phyloP scores from a whole-genome alignment of 2,113 vertebrate genomes.

The Gambusia affinis region DNA sequence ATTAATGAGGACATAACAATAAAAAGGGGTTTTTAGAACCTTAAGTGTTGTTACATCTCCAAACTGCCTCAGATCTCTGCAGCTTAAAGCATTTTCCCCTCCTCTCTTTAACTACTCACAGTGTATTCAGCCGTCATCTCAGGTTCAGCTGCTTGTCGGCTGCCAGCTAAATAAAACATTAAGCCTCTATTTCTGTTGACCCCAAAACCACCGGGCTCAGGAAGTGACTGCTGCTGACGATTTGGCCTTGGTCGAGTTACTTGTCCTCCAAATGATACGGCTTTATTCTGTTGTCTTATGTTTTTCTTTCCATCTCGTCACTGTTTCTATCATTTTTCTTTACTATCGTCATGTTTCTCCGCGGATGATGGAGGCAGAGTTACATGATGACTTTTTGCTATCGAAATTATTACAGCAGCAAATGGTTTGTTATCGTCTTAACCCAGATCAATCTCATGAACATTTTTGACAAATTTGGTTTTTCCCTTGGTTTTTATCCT shows the following conservation, averaged over 20 bases:
- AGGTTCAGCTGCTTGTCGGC: conserved; percentile 43
- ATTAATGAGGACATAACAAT: neutral
- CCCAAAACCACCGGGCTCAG: conserved; percentile 18
- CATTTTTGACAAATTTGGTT: too few relatives aligned
- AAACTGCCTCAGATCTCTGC: conserved; percentile 20
- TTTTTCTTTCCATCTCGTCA: neutral
- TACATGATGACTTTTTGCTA: neutral
- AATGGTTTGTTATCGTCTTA: too few relatives aligned
- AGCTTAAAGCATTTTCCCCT: conserved; percentile 11
- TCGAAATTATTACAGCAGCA: neutral
- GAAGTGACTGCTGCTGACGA: conserved; percentile 12
- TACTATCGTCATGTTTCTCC: neutral
- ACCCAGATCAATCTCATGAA: too few relatives aligned
- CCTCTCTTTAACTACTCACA: conserved; percentile 33
- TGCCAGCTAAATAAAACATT: conserved; percentile 66
- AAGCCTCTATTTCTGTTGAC: conserved; percentile 55
- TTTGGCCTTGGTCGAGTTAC: conserved; percentile 5
- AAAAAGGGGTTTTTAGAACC: neutral
- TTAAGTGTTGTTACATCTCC: neutral
- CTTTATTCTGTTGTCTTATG: neutral
- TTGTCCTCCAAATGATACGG: neutral
- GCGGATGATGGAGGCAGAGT: neutral
- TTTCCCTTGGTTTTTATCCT: too few relatives aligned
- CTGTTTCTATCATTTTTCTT: neutral
- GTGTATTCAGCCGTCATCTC: conserved; percentile 48